Evolutionary conservation across 2,888 invertebrate species (phyloP).

Genomic region (Arge pagana): DNA sequence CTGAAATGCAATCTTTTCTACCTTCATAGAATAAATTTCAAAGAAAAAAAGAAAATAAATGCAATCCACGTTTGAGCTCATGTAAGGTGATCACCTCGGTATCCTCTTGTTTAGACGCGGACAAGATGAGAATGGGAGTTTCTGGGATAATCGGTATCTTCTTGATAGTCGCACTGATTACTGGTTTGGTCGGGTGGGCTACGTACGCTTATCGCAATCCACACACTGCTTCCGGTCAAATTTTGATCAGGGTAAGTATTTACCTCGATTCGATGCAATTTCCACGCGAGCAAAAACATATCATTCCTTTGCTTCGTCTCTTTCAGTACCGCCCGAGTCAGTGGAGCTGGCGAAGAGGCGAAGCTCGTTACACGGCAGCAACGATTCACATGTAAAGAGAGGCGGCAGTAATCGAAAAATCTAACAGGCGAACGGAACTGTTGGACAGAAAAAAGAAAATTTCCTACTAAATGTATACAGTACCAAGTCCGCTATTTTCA

Average conservation of each 20-base stretch:
- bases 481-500: slow-evolving; percentile 37
- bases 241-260: slow-evolving; percentile 86
- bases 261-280: slow-evolving; percentile 3
- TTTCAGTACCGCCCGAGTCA: slow-evolving; percentile 92
- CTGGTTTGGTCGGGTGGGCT: slow-evolving; percentile 77
- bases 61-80: no score
- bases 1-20: no score
- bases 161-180: slow-evolving; percentile 70
- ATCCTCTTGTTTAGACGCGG: no score
- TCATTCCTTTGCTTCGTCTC: slow-evolving; percentile 30
- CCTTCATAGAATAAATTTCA: no score
- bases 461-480: slow-evolving; percentile 47
- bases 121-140: slow-evolving; percentile 60
- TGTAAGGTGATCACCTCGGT: no score
- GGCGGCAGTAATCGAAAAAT: slow-evolving; percentile 31
- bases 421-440: slow-evolving; percentile 39
- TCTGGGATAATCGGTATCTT: slow-evolving; percentile 71
- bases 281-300: slow-evolving; percentile 12
- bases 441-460: slow-evolving; percentile 43
- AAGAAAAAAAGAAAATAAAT: no score
- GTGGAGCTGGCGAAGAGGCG: slow-evolving; percentile 90
- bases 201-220: slow-evolving; percentile 96
- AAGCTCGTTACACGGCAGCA: slow-evolving; percentile 91
- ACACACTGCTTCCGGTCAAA: slow-evolving; percentile 92
- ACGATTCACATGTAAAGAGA: slow-evolving; percentile 86